Evolutionary conservation across 2,113 vertebrate genomes (phyloP).

Genomic region (Pluvianellus socialis): DNA sequence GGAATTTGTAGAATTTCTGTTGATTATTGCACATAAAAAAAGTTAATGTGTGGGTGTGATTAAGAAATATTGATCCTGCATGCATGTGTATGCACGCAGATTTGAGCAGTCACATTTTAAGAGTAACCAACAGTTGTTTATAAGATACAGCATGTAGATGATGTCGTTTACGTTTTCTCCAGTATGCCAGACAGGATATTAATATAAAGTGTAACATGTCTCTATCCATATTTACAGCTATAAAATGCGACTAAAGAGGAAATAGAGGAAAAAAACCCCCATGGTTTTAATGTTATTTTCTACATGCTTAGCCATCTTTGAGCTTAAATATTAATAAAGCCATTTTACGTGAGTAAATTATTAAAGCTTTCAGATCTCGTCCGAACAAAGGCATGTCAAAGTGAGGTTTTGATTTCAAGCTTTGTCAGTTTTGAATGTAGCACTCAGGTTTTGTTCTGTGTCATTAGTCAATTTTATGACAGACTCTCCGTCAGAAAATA

Average conservation of each 20-base stretch:
- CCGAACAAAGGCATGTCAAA: slow-evolving; percentile 11
- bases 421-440: slow-evolving; percentile 31
- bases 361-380: slow-evolving; percentile 20
- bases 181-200: background rate
- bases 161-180: background rate
- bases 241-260: background rate
- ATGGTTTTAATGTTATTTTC: slow-evolving; percentile 7
- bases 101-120: background rate
- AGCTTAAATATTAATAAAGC: slow-evolving; percentile 39
- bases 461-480: slow-evolving; percentile 15
- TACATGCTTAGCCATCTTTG: background rate
- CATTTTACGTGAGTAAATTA: slow-evolving; percentile 34
- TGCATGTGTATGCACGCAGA: background rate
- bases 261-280: background rate
- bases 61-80: background rate
- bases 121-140: background rate
- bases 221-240: background rate
- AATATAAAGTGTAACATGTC: background rate
- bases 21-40: background rate
- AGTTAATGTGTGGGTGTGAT: background rate
- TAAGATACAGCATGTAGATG: background rate
- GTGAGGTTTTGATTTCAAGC: slow-evolving; percentile 28
- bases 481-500: background rate
- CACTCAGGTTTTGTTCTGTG: slow-evolving; percentile 3
- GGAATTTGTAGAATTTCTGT: background rate